Evolutionary conservation across 2,113 vertebrate genomes (phyloP), one percentile per base, ranked within the genome.

Genomic region (Gadus macrocephalus): DNA sequence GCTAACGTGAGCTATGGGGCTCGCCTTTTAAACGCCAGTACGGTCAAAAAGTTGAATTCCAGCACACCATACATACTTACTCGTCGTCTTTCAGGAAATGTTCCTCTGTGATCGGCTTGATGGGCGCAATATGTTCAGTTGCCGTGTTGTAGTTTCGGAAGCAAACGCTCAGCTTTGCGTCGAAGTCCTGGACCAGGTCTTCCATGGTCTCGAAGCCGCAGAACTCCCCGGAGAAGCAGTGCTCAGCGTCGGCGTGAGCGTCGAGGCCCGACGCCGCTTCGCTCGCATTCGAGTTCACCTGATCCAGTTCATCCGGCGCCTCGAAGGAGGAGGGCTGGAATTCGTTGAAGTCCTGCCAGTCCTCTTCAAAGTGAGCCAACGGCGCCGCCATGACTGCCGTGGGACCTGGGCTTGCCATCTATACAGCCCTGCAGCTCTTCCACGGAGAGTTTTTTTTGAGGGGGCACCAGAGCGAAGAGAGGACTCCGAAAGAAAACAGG

Each of bases 271-370:
- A 85, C 69, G 84, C 78, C 69, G 83, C 53, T 1, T 87, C 89
- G 53, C 71, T 83, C 12, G 81, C 84, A 49, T 92, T 91, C 3
- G 84, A 87, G 84, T 93, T 92, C 4, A 93, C 83, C 67, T 86
- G 82, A 72, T 94, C 93, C 73, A 87, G 78, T 27, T 80, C 84
- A 62, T 82, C 88, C 63, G 80, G 82, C 1, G 85, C 71, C 1
- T 78, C 88, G 25, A 76, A 70, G 66, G 91, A 70, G 65, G 91
- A 82, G n/a, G 95, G 84, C 85, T 94, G 94, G 81, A 98, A 98
- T 72, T 96, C 96, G 80, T 96, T 95, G 78, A 98, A 98, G 86
- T 98, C 97, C 77, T 98, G 95, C 97, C 97, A 98, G 85, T 98
- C 96, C 77, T 95, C 96, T 16, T 96, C 95, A n/a, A 93, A 92